Evolutionary conservation across 2,888 invertebrate genomes (phyloP), one percentile per base, ranked within the genome.

Genomic region (Lasioglossum calceatum): DNA sequence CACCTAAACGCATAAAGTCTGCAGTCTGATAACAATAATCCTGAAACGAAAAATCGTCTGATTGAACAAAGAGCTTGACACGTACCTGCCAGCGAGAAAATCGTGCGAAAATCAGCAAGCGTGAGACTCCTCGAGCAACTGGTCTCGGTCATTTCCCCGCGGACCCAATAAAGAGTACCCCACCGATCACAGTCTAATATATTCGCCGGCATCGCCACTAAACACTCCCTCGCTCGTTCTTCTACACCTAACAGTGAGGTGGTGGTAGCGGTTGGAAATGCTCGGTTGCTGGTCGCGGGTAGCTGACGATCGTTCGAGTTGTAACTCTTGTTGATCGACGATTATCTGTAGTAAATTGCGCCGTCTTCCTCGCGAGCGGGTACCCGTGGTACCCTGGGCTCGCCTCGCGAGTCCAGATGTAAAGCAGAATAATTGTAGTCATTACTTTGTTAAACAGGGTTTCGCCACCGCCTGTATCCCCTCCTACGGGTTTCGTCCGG

Each of bases 361-460:
- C 27, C 82, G 75, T 61, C 73, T 50, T 4, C 64, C 76, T 54
- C 58, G 85, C 74, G 61, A 54, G 32, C 23, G 23, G 44, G 75
- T 77, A 83, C 44, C 79, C 44, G 39, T 47, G 61, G 61, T 44
- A 44, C 44, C 61, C 16, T 61, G 16, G 61, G n/a, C 58, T 50
- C 70, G 67, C 78, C 73, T 50, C 70, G 80, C 81, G 70, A 70
- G 82, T 78, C 87, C 88, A 75, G 88, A 89, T 91, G 90, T 91
- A 90, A 91, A 88, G 87, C 81, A 79, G 86, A 91, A 87, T 91
- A 91, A 90, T 90, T 81, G 91, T 88, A 83, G 91, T 91, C 88
- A 82, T 90, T 89, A 90, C 86, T 90, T 91, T 88, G 91, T 90
- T 89, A 90, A 90, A 89, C 91, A 90, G 89, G 89, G 79, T 86